Evolutionary conservation across 2,113 vertebrate genomes (phyloP).

Genomic region (Rousettus leschenaultii): DNA sequence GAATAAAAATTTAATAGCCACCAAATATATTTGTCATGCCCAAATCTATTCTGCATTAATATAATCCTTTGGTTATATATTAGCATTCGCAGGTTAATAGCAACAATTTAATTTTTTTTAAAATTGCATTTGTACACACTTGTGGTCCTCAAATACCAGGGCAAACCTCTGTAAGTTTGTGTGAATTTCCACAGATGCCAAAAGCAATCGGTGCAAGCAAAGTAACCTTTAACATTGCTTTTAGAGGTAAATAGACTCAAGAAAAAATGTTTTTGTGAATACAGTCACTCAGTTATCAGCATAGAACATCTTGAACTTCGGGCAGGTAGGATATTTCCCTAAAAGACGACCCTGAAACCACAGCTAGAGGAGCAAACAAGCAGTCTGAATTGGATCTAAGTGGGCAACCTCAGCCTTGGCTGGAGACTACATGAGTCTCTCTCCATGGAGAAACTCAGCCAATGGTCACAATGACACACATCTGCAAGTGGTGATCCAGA

Average conservation of each 20-base stretch:
- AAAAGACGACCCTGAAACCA: not conserved
- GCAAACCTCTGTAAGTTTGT: not conserved
- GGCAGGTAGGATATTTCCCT: not conserved
- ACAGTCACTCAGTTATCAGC: not conserved
- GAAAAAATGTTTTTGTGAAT: not conserved
- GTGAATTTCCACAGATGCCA: not conserved
- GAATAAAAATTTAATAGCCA: not conserved
- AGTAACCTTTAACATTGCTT: not conserved
- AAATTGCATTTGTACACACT: not conserved
- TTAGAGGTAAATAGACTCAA: not conserved
- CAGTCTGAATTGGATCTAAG: not conserved
- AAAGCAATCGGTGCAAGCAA: not conserved
- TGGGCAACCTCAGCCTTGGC: not conserved
- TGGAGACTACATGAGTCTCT: not conserved
- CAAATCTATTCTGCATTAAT: not conserved
- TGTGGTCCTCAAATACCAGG: not conserved
- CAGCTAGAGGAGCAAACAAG: not conserved
- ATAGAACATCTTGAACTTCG: conserved; percentile 8
- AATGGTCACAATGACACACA: not conserved
- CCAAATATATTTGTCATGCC: not conserved
- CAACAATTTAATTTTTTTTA: conserved; percentile 24
- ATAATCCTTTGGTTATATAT: not conserved
- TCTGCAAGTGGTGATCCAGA: not conserved
- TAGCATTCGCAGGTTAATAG: not conserved
- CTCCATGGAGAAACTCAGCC: not conserved